Base-by-base conservation (phyloP, 2,113 vertebrate species). In the Centropus bengalensis region DNA sequence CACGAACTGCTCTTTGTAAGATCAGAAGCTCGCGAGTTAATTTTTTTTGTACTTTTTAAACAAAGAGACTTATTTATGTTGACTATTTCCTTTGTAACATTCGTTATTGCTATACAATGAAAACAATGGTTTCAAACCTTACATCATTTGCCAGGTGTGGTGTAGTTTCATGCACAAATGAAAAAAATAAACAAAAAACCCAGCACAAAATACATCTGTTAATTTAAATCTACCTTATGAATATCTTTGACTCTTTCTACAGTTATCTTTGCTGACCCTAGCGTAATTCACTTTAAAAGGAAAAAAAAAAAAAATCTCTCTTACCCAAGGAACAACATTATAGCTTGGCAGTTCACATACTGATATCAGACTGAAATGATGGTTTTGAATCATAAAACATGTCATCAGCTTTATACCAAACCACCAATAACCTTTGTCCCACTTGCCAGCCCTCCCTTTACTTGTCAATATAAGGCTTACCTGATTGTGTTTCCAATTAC, bases 401-500 rank as follows among this genome's bases (percentile, higher is more conserved):
- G 98, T 99, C 98, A 99, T 99, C 99, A 98, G 98, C 95, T 98
- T 98, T 98, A 97, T 96, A 98, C 97, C 98, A 97, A 98, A 97
- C 97, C 97, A 97, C 96, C 98, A 97, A 98, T 98, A 98, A 98
- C 98, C 98, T 98, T 98, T 98, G 97, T 98, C 97, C 98, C 98
- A 98, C 97, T 98, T 98, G 98, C 98, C 98, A 98, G 96, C 97
- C 97, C 95, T 97, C 97, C 97, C 97, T 97, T 98, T 97, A 98
- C 96, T 98, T 98, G 98, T 98, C 98, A 97, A 94, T 98, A 96
- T 89, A 97, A 96, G 97, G 96, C 98, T 98, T 97, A 98, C 99
- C 99, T 99, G 97, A 99, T 98, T 98, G 98, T 98, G 98, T 99
- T 99, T 98, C 99, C 99, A 98, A 99, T 99, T 96, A 99, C 97